phyloP scores from a whole-genome alignment of 2,888 invertebrate species.

The Chymomyza fuscimana region DNA sequence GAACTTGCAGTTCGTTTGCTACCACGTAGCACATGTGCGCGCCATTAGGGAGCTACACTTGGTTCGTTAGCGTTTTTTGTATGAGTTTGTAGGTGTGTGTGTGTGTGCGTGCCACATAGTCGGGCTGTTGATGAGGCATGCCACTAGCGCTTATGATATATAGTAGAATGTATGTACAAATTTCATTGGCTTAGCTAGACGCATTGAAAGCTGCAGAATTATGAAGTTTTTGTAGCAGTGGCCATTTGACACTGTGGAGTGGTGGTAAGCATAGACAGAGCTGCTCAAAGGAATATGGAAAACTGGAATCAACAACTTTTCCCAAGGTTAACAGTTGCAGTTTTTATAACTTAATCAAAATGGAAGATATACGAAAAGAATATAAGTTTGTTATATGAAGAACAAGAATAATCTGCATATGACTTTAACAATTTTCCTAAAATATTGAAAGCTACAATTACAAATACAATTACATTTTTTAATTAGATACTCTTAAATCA shows the following conservation, averaged over 20 bases:
- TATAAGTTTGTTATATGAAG: no score
- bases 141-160: not conserved
- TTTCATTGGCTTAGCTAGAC: not conserved
- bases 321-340: not conserved
- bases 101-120: conserved; percentile 1
- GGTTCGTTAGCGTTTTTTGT: conserved; percentile 68
- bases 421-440: no score
- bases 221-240: not conserved
- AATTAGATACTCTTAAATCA: no score
- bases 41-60: conserved; percentile 68
- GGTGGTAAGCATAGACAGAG: not conserved
- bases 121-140: conserved; percentile 1
- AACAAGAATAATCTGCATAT: no score
- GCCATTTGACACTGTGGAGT: not conserved
- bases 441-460: no score
- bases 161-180: not conserved
- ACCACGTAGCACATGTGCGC: conserved; percentile 68
- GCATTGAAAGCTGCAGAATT: not conserved
- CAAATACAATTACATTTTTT: no score
- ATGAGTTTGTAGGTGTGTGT: conserved; percentile 22
- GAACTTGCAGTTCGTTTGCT: conserved; percentile 64
- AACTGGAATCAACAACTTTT: not conserved
- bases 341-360: no score
- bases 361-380: no score
- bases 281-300: not conserved